Evolutionary conservation across 2,113 vertebrate genomes (phyloP).

Genomic region (Petaurus breviceps): DNA sequence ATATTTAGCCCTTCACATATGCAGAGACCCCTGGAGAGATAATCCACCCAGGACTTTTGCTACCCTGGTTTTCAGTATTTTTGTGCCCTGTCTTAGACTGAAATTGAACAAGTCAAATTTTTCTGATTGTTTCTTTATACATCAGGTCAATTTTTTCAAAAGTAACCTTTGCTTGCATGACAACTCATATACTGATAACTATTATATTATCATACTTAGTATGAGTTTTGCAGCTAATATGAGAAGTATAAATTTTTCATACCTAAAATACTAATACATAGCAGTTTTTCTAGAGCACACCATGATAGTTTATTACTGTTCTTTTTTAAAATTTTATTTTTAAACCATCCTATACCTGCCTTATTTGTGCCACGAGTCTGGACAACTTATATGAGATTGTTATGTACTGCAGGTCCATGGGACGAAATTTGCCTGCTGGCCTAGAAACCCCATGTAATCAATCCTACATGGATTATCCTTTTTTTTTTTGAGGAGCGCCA

Average conservation of each 20-base stretch:
- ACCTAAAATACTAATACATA: neutral
- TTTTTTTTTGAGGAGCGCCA: neutral
- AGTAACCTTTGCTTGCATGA: neutral
- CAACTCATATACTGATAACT: neutral
- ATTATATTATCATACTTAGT: neutral
- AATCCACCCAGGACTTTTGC: neutral
- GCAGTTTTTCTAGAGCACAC: neutral
- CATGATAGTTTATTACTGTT: neutral
- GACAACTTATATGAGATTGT: neutral
- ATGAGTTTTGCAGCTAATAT: neutral
- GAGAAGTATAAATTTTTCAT: neutral
- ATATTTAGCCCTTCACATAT: neutral
- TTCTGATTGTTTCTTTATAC: neutral
- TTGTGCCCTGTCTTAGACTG: neutral
- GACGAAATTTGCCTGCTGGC: neutral
- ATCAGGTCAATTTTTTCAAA: neutral
- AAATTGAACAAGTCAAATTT: neutral
- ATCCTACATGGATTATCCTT: neutral
- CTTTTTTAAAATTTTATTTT: neutral
- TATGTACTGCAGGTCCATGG: neutral
- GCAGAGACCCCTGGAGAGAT: neutral
- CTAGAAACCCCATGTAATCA: neutral
- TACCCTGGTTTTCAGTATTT: neutral
- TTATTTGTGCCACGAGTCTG: neutral
- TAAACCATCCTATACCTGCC: neutral